A percentile compares a stretch with the other conserved stretches of the same genome.
Conservation (phyloP, 1,140 invertebrate genomes). For the Pectinophora gossypiella region DNA sequence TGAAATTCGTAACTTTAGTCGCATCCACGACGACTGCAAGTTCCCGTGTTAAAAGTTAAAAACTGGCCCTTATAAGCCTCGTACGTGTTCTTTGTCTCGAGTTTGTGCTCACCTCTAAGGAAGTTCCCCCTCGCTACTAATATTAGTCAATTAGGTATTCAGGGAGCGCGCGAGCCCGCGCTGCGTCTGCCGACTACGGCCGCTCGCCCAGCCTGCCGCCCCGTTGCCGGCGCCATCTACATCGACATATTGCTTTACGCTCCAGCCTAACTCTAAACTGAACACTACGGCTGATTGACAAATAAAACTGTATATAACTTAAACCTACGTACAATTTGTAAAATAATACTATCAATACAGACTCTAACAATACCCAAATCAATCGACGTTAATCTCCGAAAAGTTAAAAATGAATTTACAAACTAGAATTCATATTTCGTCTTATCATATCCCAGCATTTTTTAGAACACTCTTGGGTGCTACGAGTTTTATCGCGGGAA, state of each 20-base stretch:
- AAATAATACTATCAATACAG: no score
- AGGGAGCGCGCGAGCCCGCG: slow-evolving; percentile 53
- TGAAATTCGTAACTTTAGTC: no score
- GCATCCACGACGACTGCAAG: slow-evolving; percentile 10
- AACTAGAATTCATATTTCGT: slow-evolving; percentile 1
- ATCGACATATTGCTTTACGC: no score
- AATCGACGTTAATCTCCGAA: no score
- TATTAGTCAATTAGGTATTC: slow-evolving; percentile 74
- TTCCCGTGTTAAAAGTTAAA: slow-evolving; percentile 44
- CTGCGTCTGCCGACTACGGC: slow-evolving; percentile 39
- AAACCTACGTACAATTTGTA: no score
- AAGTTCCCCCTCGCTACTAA: slow-evolving; percentile 65
- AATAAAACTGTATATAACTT: no score
- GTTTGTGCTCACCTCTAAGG: slow-evolving; percentile 62
- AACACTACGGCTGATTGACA: no score
- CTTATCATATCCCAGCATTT: slow-evolving; percentile 34
- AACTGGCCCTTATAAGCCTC: slow-evolving; percentile 49
- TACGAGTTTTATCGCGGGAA: slow-evolving; percentile 70
- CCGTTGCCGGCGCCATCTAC: not conserved
- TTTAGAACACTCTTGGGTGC: slow-evolving; percentile 63
- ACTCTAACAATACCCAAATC: no score
- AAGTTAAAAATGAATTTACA: no score
- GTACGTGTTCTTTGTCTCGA: slow-evolving; percentile 69
- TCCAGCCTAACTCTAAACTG: no score
- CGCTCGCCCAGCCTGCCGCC: slow-evolving; percentile 6